Conservation (phyloP, 35 echinoderm and acorn worm genomes). For the Apostichopus parvimensis region DNA sequence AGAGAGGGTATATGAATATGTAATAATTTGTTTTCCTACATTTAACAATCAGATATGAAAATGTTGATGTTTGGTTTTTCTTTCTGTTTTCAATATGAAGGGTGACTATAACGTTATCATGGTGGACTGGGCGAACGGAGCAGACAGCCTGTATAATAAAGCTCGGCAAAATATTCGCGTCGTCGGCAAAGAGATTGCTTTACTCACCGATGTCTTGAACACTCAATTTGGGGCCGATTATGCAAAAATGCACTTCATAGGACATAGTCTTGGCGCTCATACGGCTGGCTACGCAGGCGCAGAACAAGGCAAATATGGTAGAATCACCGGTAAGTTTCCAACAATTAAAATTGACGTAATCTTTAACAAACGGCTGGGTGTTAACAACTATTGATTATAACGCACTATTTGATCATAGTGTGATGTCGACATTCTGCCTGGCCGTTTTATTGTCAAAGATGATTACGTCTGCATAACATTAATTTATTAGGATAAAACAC, state of each 20-base stretch:
- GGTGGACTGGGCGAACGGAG: slow-evolving; percentile 62
- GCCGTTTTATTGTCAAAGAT: too few species aligned
- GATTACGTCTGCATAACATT: too few species aligned
- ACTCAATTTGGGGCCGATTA: slow-evolving; percentile 38
- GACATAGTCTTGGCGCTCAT: slow-evolving; percentile 82
- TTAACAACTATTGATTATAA: too few species aligned
- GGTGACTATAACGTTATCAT: slow-evolving; percentile 59
- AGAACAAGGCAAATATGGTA: slow-evolving; percentile 60
- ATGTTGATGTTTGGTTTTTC: too few species aligned
- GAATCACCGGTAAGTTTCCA: slow-evolving; percentile 74
- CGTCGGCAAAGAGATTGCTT: slow-evolving; percentile 50
- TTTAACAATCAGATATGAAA: too few species aligned
- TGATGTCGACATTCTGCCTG: too few species aligned
- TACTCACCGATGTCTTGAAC: slow-evolving; percentile 21
- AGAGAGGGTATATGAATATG: too few species aligned
- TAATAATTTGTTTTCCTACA: too few species aligned
- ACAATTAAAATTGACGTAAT: background rate
- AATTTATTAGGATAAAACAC: too few species aligned
- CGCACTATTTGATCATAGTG: too few species aligned
- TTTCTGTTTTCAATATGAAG: background rate
- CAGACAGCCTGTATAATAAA: slow-evolving; percentile 45
- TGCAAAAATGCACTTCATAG: slow-evolving; percentile 75
- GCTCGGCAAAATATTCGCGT: slow-evolving; percentile 48
- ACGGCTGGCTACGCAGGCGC: slow-evolving; percentile 76
- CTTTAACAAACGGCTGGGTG: too few species aligned